phyloP scores from a whole-genome alignment of 2,113 vertebrate genomes.

The Donacobius atricapilla region DNA sequence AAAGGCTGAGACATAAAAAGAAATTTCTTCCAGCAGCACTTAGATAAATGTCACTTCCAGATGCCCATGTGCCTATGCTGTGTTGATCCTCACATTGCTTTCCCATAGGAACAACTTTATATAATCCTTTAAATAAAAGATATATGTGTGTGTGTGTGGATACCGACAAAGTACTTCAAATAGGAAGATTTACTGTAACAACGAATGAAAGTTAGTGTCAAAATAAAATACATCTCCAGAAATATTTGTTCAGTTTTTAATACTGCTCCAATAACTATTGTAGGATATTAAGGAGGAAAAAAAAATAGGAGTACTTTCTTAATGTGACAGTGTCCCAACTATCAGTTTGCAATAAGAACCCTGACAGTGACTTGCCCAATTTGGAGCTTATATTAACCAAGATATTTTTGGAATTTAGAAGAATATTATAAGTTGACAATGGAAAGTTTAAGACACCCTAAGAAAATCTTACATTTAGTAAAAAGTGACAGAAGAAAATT shows the following conservation, averaged over 20 bases:
- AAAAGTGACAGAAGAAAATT: neutral
- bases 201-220: neutral
- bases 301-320: neutral
- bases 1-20: neutral
- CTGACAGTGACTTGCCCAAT: neutral
- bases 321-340: neutral
- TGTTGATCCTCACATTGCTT: neutral
- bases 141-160: neutral
- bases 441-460: neutral
- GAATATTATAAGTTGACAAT: neutral
- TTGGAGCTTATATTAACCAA: neutral
- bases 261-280: neutral
- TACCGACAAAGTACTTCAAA: neutral
- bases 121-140: neutral
- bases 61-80: neutral
- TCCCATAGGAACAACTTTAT: neutral
- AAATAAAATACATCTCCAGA: neutral
- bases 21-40: neutral
- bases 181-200: neutral
- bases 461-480: neutral
- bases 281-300: neutral
- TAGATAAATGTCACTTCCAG: neutral
- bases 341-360: neutral
- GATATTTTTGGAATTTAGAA: neutral
- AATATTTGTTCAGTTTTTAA: neutral